A percentile compares a stretch with the other conserved stretches of the same genome.
phyloP scores from a whole-genome alignment of 2,113 vertebrate species.

The Carlito syrichta region DNA sequence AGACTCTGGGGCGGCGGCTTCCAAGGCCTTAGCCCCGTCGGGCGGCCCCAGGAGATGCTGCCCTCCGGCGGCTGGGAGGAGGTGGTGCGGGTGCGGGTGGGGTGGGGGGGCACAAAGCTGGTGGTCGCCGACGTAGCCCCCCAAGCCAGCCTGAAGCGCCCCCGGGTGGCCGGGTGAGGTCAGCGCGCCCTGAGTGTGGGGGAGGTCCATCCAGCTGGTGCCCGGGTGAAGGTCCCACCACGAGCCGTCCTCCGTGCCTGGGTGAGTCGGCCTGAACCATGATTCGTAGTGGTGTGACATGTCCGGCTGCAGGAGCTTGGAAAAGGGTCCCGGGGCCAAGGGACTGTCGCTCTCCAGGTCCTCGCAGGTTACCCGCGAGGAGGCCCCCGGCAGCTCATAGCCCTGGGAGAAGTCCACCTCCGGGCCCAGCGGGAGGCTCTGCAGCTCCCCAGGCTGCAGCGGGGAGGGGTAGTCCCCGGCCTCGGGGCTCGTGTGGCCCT shows the following conservation, averaged over 20 bases:
- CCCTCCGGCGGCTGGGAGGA: slow-evolving; percentile 80
- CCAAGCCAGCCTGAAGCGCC: slow-evolving; percentile 86
- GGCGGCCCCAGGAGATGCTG: slow-evolving; percentile 88
- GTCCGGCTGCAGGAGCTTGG: slow-evolving; percentile 85
- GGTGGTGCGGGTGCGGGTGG: slow-evolving; percentile 79
- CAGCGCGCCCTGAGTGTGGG: slow-evolving; percentile 83
- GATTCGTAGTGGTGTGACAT: slow-evolving; percentile 96
- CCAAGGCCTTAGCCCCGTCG: slow-evolving; percentile 85
- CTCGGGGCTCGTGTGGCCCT: slow-evolving; percentile 78
- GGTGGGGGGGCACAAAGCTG: slow-evolving; percentile 89
- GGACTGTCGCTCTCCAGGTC: slow-evolving; percentile 79
- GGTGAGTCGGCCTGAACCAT: slow-evolving; percentile 92
- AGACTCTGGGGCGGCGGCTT: slow-evolving; percentile 80
- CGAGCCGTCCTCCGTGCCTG: slow-evolving; percentile 89
- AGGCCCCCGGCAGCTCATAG: slow-evolving; percentile 79
- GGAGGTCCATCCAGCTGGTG: slow-evolving; percentile 94
- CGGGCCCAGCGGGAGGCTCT: slow-evolving; percentile 81
- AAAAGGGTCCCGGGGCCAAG: slow-evolving; percentile 75
- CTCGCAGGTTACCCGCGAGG: slow-evolving; percentile 79
- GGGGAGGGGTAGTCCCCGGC: slow-evolving; percentile 78
- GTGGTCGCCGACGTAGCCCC: slow-evolving; percentile 88
- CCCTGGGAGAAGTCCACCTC: slow-evolving; percentile 75
- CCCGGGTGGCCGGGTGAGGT: slow-evolving; percentile 84
- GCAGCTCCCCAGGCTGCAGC: slow-evolving; percentile 76
- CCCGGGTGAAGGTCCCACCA: slow-evolving; percentile 97